A percentile compares a stretch with the other conserved stretches of the same genome.
phyloP scores from a whole-genome alignment of 1,140 invertebrate species.

The Papilio machaon region DNA sequence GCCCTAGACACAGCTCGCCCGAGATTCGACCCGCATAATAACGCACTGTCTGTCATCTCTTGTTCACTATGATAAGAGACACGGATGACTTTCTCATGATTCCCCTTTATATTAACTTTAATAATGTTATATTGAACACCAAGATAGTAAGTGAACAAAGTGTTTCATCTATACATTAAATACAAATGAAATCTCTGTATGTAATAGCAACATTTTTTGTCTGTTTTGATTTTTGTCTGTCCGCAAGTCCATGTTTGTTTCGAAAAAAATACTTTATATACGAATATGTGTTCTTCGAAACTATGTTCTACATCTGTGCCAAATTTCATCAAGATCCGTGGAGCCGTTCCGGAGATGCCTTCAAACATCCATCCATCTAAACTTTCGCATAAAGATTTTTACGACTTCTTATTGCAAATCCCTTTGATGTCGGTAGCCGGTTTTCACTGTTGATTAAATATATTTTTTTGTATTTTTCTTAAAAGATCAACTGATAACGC shows the following conservation, averaged over 20 bases:
- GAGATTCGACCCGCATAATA: not conserved
- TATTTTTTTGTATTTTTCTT: not conserved
- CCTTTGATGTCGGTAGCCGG: not conserved
- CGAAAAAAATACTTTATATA: no score
- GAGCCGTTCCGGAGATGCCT: no score
- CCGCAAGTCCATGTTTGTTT: no score
- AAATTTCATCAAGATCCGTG: no score
- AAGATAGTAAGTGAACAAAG: not conserved
- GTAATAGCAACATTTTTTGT: no score
- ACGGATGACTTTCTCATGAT: not conserved
- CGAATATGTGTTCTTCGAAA: no score
- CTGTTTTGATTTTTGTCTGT: no score
- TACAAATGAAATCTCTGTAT: no score
- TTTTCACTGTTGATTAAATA: not conserved
- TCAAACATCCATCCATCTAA: no score
- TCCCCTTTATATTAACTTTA: not conserved
- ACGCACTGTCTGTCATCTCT: constrained; percentile 2
- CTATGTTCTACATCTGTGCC: no score
- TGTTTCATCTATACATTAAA: not conserved
- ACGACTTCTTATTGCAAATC: no score
- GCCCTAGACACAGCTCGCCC: not conserved
- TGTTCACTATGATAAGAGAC: not conserved
- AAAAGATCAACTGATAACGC: not conserved
- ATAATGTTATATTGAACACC: not conserved
- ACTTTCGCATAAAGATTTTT: no score